Conservation (phyloP, 2,113 vertebrate species). For the Marcusenius ussheri region DNA sequence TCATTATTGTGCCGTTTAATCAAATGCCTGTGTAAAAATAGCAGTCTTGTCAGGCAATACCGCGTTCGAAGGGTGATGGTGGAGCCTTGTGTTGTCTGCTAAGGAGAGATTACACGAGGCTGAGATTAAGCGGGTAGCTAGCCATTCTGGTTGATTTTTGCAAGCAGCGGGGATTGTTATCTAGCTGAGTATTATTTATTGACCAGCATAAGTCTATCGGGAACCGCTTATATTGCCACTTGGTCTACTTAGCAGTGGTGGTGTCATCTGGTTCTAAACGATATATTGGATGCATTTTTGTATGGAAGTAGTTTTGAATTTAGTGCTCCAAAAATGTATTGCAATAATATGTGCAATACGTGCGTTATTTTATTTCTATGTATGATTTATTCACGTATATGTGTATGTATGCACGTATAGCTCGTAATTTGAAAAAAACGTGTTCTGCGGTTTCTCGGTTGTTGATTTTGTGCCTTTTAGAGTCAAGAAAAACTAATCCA, state of each 20-base stretch:
- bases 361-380: background rate
- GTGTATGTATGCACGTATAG: background rate
- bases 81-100: background rate
- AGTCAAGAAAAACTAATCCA: background rate
- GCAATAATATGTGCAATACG: background rate
- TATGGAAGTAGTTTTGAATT: background rate
- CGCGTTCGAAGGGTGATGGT: background rate
- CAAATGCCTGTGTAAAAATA: background rate
- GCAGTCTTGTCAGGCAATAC: background rate
- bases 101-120: background rate
- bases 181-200: background rate
- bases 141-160: background rate
- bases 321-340: background rate
- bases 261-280: background rate
- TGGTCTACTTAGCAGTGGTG: background rate
- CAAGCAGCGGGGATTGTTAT: background rate
- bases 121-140: constrained; percentile 1
- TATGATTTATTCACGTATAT: background rate
- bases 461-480: background rate
- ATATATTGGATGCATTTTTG: background rate
- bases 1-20: background rate
- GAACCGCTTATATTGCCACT: background rate
- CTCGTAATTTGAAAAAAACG: background rate
- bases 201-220: background rate
- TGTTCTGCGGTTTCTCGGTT: background rate